Base-by-base conservation (phyloP, 2,888 invertebrate species). In the Caenorhabditis japonica region DNA sequence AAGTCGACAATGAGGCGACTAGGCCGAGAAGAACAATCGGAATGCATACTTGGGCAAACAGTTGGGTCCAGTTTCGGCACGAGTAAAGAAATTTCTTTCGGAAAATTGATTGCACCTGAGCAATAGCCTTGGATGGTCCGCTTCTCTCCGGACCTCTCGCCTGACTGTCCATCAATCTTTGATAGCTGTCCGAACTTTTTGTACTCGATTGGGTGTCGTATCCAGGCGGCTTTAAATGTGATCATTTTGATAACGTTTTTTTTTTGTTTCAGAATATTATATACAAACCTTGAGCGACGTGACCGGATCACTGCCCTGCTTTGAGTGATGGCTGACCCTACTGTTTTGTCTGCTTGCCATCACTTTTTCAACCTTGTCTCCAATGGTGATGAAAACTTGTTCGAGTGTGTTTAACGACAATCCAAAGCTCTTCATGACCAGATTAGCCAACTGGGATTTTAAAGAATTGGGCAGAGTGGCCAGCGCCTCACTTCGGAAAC, bases 341-440 rank as follows among this genome's bases (percentile, higher is more conserved):
- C 66, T 66, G n/a, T 60, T 66, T 23, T 73, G 72, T 38, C 66
- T 23, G 23, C 64, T 64, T 7, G 61, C 61, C 7, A 71, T 62
- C 10, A 36, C 62, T 59, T 58, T 52, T 21, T 72, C 72, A 10
- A 72, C 72, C 36, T 60, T 59, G 27, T 72, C 72, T 34, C 64
- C 72, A 34, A 72, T 60, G 2, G 62, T 72, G 27, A 72, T 72
- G 43, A 72, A 72, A 1, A 76, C 76, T 59, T 84, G 85, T 47
- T 84, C 84, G 19, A 84, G 71, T 1, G 81, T 83, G 64, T 84
- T 84, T 41, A 85, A 19, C 25, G 77, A 79, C n/a, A 84, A 46
- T 30, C 84, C 84, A 39, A 84, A 85, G n/a, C 58, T 76, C 8
- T 44, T 55, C 49, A 76, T 68, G 4, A 34, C 30, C 0, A 73